Evolutionary conservation across 2,797 vertebrate genomes (phyloP).

Genomic region (Dryobates pubescens): DNA sequence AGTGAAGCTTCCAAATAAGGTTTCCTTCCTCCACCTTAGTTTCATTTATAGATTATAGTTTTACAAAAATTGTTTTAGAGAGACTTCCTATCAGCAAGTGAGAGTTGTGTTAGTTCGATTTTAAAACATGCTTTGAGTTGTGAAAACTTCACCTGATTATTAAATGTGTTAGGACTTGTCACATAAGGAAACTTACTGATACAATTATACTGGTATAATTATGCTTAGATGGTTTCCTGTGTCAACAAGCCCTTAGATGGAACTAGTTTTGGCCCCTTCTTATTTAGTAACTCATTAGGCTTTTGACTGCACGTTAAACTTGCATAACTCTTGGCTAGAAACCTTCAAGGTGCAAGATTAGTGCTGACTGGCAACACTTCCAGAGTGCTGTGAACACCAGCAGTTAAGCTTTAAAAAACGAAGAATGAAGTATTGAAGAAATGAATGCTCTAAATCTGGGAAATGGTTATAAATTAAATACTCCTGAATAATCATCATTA

Average conservation of each 20-base stretch:
- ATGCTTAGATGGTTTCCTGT: background rate
- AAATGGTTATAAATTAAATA: background rate
- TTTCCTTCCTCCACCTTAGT: background rate
- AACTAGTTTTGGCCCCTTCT: constrained; percentile 25
- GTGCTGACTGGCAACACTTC: background rate
- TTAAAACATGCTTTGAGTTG: background rate
- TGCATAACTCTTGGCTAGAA: constrained; percentile 5
- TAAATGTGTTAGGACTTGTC: constrained; percentile 45
- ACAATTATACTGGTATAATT: constrained; percentile 46
- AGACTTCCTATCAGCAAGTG: accelerated
- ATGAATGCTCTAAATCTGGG: background rate
- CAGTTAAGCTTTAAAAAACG: background rate
- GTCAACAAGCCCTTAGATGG: constrained; percentile 43
- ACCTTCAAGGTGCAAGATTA: background rate
- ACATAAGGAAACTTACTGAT: background rate
- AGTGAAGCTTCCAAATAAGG: background rate
- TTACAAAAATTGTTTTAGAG: background rate
- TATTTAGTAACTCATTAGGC: constrained; percentile 29
- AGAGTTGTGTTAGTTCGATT: background rate
- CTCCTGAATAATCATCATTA: background rate
- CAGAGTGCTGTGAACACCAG: background rate
- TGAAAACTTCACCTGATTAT: constrained; percentile 35
- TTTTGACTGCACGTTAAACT: background rate
- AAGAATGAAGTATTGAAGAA: background rate
- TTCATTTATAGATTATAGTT: background rate